Base-by-base conservation (phyloP, 2,797 vertebrate genomes). In the Oryzias sinensis region DNA sequence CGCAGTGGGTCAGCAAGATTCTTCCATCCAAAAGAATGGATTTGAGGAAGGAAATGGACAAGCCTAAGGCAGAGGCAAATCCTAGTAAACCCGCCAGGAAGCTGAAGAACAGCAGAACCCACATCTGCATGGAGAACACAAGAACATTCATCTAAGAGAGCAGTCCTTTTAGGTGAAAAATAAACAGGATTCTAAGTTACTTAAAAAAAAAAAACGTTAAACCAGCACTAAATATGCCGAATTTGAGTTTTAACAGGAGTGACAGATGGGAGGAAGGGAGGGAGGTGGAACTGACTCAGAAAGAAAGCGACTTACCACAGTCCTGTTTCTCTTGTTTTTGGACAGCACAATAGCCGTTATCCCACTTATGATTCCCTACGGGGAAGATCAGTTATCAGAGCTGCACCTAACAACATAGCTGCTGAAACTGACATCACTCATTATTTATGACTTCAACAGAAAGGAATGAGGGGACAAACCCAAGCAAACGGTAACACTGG, bases 271-370 rank as follows among this genome's bases (percentile, higher is more conserved):
- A 56, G 44, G 18, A 46, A 8, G 22, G 2, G 8, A 56, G 8
- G 15, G 11, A 24, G 29, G 43, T 0, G 46, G 8, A 43, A 46
- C 44, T 11, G 8, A 2, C 29, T 9, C 8, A 33, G 33, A 37
- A 9, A 33, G 11, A 17, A 43, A 4, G 22, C 43, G 43, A 66
- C 85, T 88, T 92, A 98, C 95, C 83, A 96, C 71, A 40, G 88
- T 57, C 52, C 56, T 70, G 40, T 81, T 93, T 74, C 79, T 76
- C 68, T 93, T 92, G 87, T 89, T 94, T 61, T 92, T 93, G 8
- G 97, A 97, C 45, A 97, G 79, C 51, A 94, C 81, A 27, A 96
- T 94, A 43, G 93, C 91, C 0, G 87, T 71, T 50, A 96, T 92
- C 65, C 96, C 95, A 1, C 59, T 27, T 11, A 90, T 72, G 2